Conservation (phyloP, 2,888 invertebrate species). For the Epirrhoe alternata region DNA sequence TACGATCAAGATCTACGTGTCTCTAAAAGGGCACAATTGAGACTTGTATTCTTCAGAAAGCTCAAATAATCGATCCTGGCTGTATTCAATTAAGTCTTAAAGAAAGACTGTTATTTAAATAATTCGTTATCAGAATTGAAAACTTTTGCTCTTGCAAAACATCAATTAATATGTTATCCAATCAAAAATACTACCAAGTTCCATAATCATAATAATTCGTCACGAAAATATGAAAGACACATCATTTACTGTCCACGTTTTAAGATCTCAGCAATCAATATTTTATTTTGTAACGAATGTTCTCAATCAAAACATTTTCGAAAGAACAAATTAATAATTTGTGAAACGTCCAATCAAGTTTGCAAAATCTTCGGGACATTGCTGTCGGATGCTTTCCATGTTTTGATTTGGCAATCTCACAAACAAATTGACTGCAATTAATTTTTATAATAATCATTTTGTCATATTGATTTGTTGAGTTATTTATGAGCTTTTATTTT, state of each 20-base stretch:
- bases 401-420: conserved; percentile 28
- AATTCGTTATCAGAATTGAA: too few species aligned
- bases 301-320: conserved; percentile 46
- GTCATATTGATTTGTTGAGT: background rate
- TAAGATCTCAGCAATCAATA: conserved; percentile 41
- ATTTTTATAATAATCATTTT: conserved; percentile 11
- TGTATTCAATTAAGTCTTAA: too few species aligned
- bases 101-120: too few species aligned
- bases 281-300: conserved; percentile 34
- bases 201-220: background rate
- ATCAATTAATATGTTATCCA: background rate
- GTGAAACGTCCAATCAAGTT: conserved; percentile 44
- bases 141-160: too few species aligned
- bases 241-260: conserved; percentile 35
- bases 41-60: too few species aligned
- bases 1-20: too few species aligned
- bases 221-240: conserved; percentile 25
- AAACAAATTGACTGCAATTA: conserved; percentile 20
- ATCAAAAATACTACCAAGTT: background rate
- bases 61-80: too few species aligned
- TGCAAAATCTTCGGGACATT: conserved; percentile 41
- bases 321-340: conserved; percentile 44
- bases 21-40: too few species aligned
- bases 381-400: conserved; percentile 28
- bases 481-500: conserved; percentile 6